A percentile compares a stretch with the other conserved stretches of the same genome.
phyloP scores from a whole-genome alignment of 2,797 vertebrate genomes.

The Hippoglossus hippoglossus region DNA sequence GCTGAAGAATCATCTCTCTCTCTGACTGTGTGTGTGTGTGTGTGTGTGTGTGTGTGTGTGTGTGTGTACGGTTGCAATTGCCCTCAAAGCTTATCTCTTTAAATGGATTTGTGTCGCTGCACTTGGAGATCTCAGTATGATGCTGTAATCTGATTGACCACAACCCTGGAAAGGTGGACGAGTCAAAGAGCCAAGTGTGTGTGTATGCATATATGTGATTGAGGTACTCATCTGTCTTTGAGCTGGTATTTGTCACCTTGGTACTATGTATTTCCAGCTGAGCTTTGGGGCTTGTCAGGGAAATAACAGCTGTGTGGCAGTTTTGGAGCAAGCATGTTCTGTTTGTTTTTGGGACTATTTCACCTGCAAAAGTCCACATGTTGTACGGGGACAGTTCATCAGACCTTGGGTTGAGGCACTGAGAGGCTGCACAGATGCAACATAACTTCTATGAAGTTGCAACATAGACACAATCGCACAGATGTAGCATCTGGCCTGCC shows the following conservation, averaged over 20 bases:
- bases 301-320: conserved; percentile 26
- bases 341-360: not conserved
- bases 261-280: conserved; percentile 32
- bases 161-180: conserved; percentile 39
- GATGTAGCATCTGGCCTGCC: not conserved
- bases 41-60: conserved; percentile 2
- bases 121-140: conserved; percentile 60
- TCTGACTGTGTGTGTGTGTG: conserved; percentile 1
- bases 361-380: conserved; percentile 7
- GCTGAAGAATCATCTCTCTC: conserved; percentile 39
- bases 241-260: conserved; percentile 43
- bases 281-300: conserved; percentile 7
- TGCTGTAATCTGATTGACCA: conserved; percentile 76
- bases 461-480: not conserved
- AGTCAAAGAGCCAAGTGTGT: conserved; percentile 18
- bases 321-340: conserved; percentile 16
- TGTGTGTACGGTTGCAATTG: conserved; percentile 9
- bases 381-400: not conserved
- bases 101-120: conserved; percentile 75
- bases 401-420: not conserved
- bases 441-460: not conserved
- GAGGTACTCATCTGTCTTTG: conserved; percentile 3
- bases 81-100: conserved; percentile 70
- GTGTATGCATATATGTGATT: not conserved
- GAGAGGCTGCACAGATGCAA: not conserved